Evolutionary conservation across 2,888 invertebrate genomes (phyloP).

Genomic region (Tortricodes alternella): DNA sequence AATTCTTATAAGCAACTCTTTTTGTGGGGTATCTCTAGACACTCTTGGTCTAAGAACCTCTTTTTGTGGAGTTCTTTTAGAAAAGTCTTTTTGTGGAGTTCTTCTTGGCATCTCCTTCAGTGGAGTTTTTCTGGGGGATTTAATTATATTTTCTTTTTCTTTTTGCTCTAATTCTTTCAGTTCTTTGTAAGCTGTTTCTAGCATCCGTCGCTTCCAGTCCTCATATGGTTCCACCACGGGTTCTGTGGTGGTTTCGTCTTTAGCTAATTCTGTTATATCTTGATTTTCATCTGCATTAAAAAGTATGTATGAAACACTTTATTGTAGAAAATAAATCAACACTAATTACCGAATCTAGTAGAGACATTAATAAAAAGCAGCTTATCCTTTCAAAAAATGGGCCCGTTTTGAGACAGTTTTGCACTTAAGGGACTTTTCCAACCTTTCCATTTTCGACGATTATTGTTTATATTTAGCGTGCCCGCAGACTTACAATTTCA

Average conservation of each 20-base stretch:
- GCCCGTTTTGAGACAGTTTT: too few species aligned
- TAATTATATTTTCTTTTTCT: conserved; percentile 32
- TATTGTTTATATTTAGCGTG: too few species aligned
- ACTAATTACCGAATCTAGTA: too few species aligned
- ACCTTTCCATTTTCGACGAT: too few species aligned
- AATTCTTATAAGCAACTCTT: conserved; percentile 1
- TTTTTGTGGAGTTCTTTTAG: background rate
- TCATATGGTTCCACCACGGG: conserved; percentile 81
- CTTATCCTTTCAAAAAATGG: too few species aligned
- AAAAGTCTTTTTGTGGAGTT: background rate
- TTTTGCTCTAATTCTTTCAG: conserved; percentile 45
- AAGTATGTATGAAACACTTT: background rate
- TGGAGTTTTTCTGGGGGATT: conserved; percentile 18
- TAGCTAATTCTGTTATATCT: conserved; percentile 50
- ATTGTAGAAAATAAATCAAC: background rate
- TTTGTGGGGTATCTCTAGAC: background rate
- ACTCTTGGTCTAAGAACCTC: conserved; percentile 22
- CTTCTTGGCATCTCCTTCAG: conserved; percentile 2
- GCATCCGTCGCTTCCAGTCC: conserved; percentile 83
- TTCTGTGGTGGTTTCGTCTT: conserved; percentile 46
- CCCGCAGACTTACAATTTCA: too few species aligned
- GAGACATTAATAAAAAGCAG: too few species aligned
- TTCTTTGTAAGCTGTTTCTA: conserved; percentile 73
- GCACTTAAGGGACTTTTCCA: too few species aligned
- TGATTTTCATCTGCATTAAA: conserved; percentile 43